Evolutionary conservation across 2,113 vertebrate species (phyloP).

Genomic region (Dromas ardeola): DNA sequence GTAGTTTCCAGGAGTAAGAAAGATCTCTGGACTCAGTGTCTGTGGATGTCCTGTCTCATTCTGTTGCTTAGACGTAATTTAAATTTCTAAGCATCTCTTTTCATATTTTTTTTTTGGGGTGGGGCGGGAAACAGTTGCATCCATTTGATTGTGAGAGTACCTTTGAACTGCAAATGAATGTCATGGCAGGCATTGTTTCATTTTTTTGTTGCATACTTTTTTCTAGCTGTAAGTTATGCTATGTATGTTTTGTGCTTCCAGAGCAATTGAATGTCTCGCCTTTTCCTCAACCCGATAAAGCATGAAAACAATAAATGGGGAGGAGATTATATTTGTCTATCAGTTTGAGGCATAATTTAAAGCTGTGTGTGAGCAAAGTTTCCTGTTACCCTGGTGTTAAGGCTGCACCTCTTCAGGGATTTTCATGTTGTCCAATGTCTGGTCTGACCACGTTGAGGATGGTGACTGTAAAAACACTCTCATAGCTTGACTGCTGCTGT

Average conservation of each 20-base stretch:
- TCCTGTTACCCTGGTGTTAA: neutral
- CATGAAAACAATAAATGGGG: neutral
- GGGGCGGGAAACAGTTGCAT: neutral
- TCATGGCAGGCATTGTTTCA: neutral
- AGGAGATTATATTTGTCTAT: neutral
- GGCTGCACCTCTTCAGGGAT: neutral
- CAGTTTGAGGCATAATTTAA: neutral
- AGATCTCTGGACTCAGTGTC: neutral
- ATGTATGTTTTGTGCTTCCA: neutral
- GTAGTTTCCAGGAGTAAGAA: neutral
- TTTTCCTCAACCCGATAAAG: neutral
- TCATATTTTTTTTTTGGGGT: accelerated
- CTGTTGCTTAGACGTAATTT: neutral
- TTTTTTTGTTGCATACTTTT: neutral
- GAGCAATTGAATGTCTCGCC: neutral
- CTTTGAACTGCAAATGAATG: neutral
- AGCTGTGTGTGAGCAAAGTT: neutral
- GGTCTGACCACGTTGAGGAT: neutral
- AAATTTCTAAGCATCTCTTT: neutral
- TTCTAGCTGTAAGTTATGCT: neutral
- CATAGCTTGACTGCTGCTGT: neutral
- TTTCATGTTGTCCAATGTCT: neutral
- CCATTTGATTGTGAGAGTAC: neutral
- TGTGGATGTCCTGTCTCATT: neutral
- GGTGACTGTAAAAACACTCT: neutral